Evolutionary conservation across 2,113 vertebrate species (phyloP).

Genomic region (Xerus inauris): DNA sequence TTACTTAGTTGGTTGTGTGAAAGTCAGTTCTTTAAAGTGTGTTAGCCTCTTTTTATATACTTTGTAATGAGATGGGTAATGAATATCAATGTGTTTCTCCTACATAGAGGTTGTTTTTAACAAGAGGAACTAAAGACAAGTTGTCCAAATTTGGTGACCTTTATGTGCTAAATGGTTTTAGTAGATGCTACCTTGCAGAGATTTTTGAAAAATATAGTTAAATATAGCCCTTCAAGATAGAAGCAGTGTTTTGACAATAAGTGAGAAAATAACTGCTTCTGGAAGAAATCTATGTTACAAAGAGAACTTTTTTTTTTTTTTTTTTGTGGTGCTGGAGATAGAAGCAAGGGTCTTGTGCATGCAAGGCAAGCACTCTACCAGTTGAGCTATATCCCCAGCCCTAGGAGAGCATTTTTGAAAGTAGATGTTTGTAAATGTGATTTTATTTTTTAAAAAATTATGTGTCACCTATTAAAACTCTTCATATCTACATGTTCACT

Average conservation of each 20-base stretch:
- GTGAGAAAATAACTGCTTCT: neutral
- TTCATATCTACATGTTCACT: neutral
- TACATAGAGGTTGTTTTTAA: neutral
- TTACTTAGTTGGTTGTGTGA: neutral
- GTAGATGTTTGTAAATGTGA: neutral
- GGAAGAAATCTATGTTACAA: neutral
- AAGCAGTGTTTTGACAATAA: neutral
- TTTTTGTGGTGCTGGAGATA: no score
- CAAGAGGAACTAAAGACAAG: neutral
- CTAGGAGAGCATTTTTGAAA: neutral
- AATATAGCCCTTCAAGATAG: neutral
- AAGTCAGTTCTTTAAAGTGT: neutral
- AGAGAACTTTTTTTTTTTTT: neutral
- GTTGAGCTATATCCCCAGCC: no score
- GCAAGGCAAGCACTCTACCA: no score
- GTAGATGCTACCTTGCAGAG: neutral
- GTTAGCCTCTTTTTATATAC: neutral
- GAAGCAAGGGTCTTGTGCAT: no score
- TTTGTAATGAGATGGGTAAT: neutral
- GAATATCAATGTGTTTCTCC: neutral
- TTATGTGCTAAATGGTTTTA: neutral
- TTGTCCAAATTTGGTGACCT: neutral
- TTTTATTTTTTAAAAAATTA: slow-evolving; percentile 25
- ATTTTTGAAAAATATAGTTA: slow-evolving; percentile 32
- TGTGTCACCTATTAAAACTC: neutral